These are phyloP conservation scores for Cotesia congregata DNA, from an alignment of 2,888 invertebrate genomes.

Conservation along the genomic window DNA sequence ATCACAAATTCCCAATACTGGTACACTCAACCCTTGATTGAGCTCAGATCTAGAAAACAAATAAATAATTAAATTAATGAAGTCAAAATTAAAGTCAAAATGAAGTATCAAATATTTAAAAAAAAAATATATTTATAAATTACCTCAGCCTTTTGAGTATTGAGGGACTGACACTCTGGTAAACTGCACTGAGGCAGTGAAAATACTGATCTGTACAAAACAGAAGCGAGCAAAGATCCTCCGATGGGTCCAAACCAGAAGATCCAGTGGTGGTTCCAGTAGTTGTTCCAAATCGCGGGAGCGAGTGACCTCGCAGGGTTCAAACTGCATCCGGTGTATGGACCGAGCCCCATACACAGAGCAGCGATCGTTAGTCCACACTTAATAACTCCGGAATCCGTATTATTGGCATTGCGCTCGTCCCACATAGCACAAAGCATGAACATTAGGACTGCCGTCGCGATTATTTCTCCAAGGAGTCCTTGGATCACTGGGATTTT, in stretches of 20 bases:
- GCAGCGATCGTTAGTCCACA: constrained; percentile 79
- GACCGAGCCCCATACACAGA: constrained; percentile 78
- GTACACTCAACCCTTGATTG: neutral
- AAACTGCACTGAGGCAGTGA: constrained; percentile 16
- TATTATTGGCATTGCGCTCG: constrained; percentile 76
- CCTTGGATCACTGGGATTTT: constrained; percentile 70
- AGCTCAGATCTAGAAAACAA: neutral
- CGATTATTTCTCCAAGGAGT: constrained; percentile 76
- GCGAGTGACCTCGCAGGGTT: constrained; percentile 81
- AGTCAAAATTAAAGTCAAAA: neutral
- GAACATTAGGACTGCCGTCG: constrained; percentile 77
- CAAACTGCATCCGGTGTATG: constrained; percentile 81
- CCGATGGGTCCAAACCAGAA: constrained; percentile 79
- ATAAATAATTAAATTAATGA: neutral
- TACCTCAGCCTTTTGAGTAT: constrained; percentile 46
- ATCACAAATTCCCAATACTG: neutral
- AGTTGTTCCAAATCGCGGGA: constrained; percentile 79
- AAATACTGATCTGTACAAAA: constrained; percentile 68
- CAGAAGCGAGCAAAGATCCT: constrained; percentile 68
- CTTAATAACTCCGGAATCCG: constrained; percentile 77
- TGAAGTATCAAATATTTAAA: neutral
- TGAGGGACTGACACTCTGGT: constrained; percentile 33
- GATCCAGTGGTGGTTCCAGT: constrained; percentile 80
- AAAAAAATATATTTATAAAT: neutral
- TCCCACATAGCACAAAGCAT: constrained; percentile 82